These are phyloP conservation scores for Pterocles burchelli DNA, from an alignment of 2,113 vertebrate genomes.

Conservation along the genomic window DNA sequence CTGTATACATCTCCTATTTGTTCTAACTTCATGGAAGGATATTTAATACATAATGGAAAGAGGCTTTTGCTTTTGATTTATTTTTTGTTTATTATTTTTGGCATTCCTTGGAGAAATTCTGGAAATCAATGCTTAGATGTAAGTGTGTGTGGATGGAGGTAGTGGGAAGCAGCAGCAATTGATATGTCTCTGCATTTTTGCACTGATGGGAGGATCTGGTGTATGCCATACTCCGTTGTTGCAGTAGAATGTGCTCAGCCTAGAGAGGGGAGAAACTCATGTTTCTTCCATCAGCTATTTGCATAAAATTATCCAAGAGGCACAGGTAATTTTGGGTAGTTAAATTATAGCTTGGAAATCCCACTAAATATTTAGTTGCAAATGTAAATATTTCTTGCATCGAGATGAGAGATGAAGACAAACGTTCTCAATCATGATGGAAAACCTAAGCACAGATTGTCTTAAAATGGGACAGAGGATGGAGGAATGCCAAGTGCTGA, in stretches of 20 bases:
- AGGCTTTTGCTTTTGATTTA: constrained; percentile 77
- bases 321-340: neutral
- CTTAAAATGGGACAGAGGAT: neutral
- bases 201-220: neutral
- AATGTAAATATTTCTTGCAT: neutral
- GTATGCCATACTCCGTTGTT: neutral
- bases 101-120: constrained; percentile 74
- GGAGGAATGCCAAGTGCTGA: neutral
- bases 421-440: neutral
- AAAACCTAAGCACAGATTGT: neutral
- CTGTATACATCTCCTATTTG: constrained; percentile 80
- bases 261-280: neutral
- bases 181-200: constrained; percentile 22
- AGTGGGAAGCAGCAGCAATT: neutral
- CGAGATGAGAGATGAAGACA: neutral
- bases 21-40: constrained; percentile 79
- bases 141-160: constrained; percentile 19
- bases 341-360: neutral
- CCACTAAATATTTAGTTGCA: neutral
- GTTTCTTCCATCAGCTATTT: constrained; percentile 9
- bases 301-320: neutral
- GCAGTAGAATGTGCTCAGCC: neutral
- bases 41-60: constrained; percentile 81
- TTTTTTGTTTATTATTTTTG: constrained; percentile 81
- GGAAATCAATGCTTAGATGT: constrained; percentile 72